These are phyloP conservation scores for Hippocampus barbouri DNA, from an alignment of 2,113 vertebrate species.

Conservation along the genomic window DNA sequence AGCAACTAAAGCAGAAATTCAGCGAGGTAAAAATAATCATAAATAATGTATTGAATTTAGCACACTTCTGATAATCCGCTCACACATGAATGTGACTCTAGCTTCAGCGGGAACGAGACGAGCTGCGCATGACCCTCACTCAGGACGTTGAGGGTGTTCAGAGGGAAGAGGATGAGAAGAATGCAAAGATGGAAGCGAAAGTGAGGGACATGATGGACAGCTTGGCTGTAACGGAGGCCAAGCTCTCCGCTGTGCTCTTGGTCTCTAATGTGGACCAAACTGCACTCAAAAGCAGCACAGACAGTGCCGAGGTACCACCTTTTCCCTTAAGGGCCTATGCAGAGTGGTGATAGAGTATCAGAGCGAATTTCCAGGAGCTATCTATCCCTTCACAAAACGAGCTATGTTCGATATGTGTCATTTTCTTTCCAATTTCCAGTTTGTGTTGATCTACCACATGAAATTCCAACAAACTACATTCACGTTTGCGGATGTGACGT, in stretches of 20 bases:
- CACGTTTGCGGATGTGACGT: background rate
- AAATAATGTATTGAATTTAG: background rate
- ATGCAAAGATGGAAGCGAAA: slow-evolving; percentile 79
- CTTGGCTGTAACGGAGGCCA: slow-evolving; percentile 82
- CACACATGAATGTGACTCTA: slow-evolving; percentile 39
- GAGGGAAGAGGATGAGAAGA: slow-evolving; percentile 78
- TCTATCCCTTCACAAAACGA: too few relatives aligned
- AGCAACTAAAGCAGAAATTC: slow-evolving; percentile 81
- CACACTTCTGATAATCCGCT: background rate
- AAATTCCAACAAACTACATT: background rate
- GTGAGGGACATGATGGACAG: slow-evolving; percentile 58
- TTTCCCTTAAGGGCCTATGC: background rate
- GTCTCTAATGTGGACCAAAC: slow-evolving; percentile 77
- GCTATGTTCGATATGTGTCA: background rate
- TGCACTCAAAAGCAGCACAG: slow-evolving; percentile 65
- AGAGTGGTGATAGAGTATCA: too few relatives aligned
- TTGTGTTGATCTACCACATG: background rate
- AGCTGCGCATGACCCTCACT: slow-evolving; percentile 77
- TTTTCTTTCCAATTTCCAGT: background rate
- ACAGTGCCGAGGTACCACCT: slow-evolving; percentile 78
- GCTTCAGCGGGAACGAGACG: slow-evolving; percentile 82
- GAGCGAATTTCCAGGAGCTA: too few relatives aligned
- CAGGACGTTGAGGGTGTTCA: slow-evolving; percentile 76
- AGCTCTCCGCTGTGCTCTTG: slow-evolving; percentile 74
- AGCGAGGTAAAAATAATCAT: slow-evolving; percentile 69